These are phyloP conservation scores for Machimus rusticus DNA, from an alignment of 2,888 invertebrate species.

Conservation along the genomic window DNA sequence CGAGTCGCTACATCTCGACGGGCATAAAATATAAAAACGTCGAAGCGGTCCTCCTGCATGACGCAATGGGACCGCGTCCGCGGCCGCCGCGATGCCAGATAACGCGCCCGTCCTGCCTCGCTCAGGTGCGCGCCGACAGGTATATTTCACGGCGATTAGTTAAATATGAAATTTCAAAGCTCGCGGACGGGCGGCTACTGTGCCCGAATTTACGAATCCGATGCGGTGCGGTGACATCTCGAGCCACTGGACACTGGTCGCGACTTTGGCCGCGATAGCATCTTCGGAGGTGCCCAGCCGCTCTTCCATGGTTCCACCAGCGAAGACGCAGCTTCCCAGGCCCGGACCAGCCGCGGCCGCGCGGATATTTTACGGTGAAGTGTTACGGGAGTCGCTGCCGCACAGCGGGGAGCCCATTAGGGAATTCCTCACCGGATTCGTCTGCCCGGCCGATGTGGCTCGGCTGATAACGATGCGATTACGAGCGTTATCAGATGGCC, in stretches of 20 bases:
- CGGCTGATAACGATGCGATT: constrained; percentile 25
- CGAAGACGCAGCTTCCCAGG: background rate
- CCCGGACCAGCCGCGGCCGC: constrained; percentile 5
- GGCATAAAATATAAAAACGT: constrained; percentile 13
- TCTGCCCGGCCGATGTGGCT: background rate
- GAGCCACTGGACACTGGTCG: background rate
- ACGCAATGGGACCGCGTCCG: background rate
- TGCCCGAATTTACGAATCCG: constrained; percentile 21
- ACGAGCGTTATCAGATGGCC: constrained; percentile 10
- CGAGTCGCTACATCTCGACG: background rate
- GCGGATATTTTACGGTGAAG: constrained; percentile 43
- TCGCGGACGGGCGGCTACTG: constrained; percentile 13
- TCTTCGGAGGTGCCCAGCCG: background rate
- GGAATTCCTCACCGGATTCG: constrained; percentile 41
- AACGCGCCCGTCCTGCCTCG: background rate
- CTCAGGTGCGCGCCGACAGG: constrained; percentile 22
- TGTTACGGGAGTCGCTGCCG: constrained; percentile 47
- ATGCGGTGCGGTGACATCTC: background rate
- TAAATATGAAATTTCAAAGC: constrained; percentile 30
- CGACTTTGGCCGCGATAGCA: background rate
- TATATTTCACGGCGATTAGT: constrained; percentile 41
- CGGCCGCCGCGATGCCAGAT: background rate
- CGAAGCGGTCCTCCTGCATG: background rate
- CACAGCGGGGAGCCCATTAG: constrained; percentile 47
- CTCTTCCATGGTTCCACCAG: background rate